Conservation (phyloP, 2,888 invertebrate species). For the Crematogaster levior region DNA sequence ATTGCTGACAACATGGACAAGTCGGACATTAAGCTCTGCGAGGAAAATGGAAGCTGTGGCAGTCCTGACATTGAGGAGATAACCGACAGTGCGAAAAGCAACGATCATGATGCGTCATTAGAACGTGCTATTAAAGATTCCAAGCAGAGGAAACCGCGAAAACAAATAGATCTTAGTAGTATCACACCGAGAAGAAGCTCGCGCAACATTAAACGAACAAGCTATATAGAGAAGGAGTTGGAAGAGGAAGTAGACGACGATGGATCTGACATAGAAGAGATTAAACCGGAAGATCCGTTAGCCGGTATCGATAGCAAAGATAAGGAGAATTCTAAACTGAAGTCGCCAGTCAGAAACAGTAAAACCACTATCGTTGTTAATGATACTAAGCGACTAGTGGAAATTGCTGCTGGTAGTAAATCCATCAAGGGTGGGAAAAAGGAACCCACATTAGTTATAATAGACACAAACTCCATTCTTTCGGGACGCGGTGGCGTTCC, state of each 20-base stretch:
- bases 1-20: conserved; percentile 74
- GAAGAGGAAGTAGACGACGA: conserved; percentile 87
- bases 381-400: conserved; percentile 90
- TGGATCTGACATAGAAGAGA: conserved; percentile 89
- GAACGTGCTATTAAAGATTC: conserved; percentile 72
- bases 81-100: conserved; percentile 79
- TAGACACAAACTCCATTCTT: conserved; percentile 91
- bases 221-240: conserved; percentile 86
- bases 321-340: conserved; percentile 82
- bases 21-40: conserved; percentile 80
- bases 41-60: conserved; percentile 83
- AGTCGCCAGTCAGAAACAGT: conserved; percentile 79
- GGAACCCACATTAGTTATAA: conserved; percentile 92
- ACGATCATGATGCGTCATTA: conserved; percentile 76
- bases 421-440: conserved; percentile 87
- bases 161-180: conserved; percentile 81
- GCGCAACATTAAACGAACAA: conserved; percentile 88
- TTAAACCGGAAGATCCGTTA: conserved; percentile 88
- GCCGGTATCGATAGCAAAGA: conserved; percentile 86
- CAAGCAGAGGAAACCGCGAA: conserved; percentile 79
- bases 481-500: conserved; percentile 89
- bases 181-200: conserved; percentile 87
- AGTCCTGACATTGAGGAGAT: conserved; percentile 85
- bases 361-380: conserved; percentile 89
- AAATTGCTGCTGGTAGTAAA: conserved; percentile 89